Conservation (phyloP, 2,797 vertebrate species). For the Pantherophis alleghaniensis region DNA sequence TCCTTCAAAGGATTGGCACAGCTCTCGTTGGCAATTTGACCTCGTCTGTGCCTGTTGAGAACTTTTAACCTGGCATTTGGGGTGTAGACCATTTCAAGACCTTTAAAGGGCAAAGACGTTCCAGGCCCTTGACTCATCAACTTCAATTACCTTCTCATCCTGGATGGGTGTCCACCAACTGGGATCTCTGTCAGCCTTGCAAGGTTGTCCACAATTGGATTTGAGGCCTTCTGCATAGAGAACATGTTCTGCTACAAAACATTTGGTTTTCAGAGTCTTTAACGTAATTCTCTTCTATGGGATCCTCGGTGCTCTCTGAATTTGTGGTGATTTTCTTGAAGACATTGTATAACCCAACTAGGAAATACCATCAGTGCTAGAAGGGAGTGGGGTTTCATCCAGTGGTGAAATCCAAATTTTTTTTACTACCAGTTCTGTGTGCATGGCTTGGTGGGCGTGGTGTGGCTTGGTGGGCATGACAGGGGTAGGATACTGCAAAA, state of each 20-base stretch:
- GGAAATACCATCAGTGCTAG: neutral
- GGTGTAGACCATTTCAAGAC: too few species aligned
- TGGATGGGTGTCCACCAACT: neutral
- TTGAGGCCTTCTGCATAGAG: neutral
- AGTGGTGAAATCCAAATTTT: too few species aligned
- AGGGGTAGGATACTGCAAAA: too few species aligned
- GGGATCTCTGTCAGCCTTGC: neutral
- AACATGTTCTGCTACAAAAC: neutral
- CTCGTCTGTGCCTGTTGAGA: neutral
- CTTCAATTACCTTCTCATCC: too few species aligned
- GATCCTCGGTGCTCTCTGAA: neutral
- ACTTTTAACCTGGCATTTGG: constrained; percentile 27
- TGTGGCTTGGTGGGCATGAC: too few species aligned
- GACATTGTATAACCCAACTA: neutral
- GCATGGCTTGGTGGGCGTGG: too few species aligned
- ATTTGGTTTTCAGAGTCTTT: neutral
- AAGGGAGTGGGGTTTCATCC: neutral
- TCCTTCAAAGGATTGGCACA: neutral
- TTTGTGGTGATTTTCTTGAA: neutral
- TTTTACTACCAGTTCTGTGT: too few species aligned
- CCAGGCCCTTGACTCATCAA: neutral
- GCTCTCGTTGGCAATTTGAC: neutral
- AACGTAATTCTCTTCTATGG: neutral
- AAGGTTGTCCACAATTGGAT: neutral
- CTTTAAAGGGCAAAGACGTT: neutral